Conservation (phyloP, 2,888 invertebrate genomes). For the Syrphus vitripennis region DNA sequence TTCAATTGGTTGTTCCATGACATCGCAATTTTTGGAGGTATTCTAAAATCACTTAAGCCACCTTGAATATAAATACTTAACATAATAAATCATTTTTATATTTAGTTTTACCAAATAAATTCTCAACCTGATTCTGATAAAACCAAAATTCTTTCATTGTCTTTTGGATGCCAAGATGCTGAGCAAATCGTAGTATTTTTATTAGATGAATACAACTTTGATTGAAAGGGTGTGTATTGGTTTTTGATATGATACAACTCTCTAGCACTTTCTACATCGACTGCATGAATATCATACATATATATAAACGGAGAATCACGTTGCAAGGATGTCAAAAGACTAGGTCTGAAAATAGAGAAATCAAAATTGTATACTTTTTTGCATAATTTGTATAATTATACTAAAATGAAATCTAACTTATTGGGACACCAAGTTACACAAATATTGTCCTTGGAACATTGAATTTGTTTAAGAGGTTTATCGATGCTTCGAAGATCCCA, state of each 20-base stretch:
- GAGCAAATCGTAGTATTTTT: constrained; percentile 83
- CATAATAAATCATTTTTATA: neutral
- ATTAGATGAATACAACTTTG: constrained; percentile 75
- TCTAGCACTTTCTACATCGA: constrained; percentile 86
- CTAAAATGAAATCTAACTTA: constrained; percentile 79
- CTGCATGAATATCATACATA: constrained; percentile 92
- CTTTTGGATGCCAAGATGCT: constrained; percentile 93
- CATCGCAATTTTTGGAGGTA: constrained; percentile 78
- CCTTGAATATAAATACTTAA: constrained; percentile 65
- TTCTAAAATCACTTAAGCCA: constrained; percentile 77
- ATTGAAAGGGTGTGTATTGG: constrained; percentile 82
- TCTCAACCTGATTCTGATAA: constrained; percentile 77
- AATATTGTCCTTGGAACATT: constrained; percentile 84
- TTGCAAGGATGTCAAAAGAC: constrained; percentile 90
- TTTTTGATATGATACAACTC: constrained; percentile 90
- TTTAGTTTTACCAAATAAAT: neutral
- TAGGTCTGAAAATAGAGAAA: constrained; percentile 80
- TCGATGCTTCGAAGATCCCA: constrained; percentile 95
- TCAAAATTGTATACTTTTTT: neutral
- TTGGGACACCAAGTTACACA: constrained; percentile 94
- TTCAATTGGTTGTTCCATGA: constrained; percentile 78
- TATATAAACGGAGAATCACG: constrained; percentile 89
- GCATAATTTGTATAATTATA: neutral
- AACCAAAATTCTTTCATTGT: constrained; percentile 82
- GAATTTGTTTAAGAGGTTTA: constrained; percentile 89